phyloP scores from a whole-genome alignment of 2,888 invertebrate species.

The Steinernema hermaphroditum region DNA sequence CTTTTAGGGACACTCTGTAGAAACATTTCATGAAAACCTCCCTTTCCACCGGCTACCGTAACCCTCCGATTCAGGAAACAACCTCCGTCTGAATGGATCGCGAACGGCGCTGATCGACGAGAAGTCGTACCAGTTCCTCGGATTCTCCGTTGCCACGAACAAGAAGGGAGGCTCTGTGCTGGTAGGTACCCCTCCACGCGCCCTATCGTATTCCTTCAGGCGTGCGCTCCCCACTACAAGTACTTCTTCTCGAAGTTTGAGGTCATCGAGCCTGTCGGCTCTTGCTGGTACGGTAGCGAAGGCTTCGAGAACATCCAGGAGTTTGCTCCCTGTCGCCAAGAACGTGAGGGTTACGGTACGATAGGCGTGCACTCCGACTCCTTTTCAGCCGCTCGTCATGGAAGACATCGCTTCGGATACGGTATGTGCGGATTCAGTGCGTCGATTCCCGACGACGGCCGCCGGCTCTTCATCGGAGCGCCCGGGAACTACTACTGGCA shows the following conservation, averaged over 20 bases:
- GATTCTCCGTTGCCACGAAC: constrained; percentile 84
- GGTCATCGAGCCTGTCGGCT: constrained; percentile 89
- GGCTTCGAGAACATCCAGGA: constrained; percentile 78
- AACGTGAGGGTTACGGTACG: constrained; percentile 67
- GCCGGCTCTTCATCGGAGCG: constrained; percentile 83
- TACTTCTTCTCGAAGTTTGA: constrained; percentile 79
- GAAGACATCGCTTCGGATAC: constrained; percentile 87
- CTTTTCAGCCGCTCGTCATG: constrained; percentile 67
- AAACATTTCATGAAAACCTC: no score
- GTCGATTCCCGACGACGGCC: constrained; percentile 77
- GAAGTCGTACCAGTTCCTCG: constrained; percentile 92
- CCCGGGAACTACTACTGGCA: constrained; percentile 99
- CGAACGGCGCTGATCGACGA: constrained; percentile 76
- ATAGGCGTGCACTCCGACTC: neutral
- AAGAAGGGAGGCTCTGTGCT: constrained; percentile 82
- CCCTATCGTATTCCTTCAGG: constrained; percentile 72
- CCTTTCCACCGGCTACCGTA: no score
- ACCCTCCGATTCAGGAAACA: constrained; percentile 54
- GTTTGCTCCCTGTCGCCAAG: constrained; percentile 88
- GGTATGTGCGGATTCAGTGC: constrained; percentile 96
- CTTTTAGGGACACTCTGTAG: no score
- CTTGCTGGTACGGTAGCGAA: constrained; percentile 83
- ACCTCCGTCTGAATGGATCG: constrained; percentile 63
- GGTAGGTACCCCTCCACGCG: constrained; percentile 71
- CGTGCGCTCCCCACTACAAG: constrained; percentile 92